Evolutionary conservation across 2,797 vertebrate genomes (phyloP).

Genomic region (Lutjanus argentimaculatus): DNA sequence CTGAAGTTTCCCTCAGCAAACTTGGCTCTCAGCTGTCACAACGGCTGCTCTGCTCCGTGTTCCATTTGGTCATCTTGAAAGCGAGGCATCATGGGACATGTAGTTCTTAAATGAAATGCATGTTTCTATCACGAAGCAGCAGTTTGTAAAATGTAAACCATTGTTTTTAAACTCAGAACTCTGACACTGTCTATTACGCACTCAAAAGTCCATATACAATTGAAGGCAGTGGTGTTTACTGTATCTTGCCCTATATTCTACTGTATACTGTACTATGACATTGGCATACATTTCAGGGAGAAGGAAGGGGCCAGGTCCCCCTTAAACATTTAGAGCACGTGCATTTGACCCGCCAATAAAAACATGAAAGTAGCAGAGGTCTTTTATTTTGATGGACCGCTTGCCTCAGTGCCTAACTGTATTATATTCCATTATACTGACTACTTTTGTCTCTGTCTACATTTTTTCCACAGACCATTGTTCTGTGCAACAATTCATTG

Average conservation of each 20-base stretch:
- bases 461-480: no score
- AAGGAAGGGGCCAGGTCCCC: no score
- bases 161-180: background rate
- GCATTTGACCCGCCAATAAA: no score
- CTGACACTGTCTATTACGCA: background rate
- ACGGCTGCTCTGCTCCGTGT: constrained; percentile 39
- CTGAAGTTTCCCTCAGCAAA: constrained; percentile 61
- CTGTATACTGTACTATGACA: background rate
- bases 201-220: background rate
- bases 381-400: no score
- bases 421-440: no score
- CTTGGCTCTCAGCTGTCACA: constrained; percentile 76
- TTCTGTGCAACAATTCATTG: no score
- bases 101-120: constrained; percentile 40
- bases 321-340: no score
- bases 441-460: no score
- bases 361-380: no score
- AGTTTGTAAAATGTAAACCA: no score
- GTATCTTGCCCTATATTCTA: background rate
- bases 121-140: background rate
- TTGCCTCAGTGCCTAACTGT: no score
- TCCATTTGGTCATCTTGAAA: constrained; percentile 66
- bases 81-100: constrained; percentile 74
- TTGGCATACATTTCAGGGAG: no score
- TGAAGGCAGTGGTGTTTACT: background rate